Evolutionary conservation across 2,888 invertebrate species (phyloP).

Genomic region (Hartigia nigra): DNA sequence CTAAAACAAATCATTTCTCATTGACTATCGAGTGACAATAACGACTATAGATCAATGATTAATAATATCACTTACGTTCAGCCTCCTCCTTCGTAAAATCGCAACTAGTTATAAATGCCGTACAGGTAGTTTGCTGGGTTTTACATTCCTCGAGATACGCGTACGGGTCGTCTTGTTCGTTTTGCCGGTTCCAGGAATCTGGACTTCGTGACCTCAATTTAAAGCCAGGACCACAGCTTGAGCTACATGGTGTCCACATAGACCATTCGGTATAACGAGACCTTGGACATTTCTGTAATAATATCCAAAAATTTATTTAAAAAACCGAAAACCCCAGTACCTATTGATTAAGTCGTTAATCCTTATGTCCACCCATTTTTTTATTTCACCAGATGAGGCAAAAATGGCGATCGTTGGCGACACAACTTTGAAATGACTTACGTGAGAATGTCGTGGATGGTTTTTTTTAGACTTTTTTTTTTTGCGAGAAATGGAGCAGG

Average conservation of each 20-base stretch:
- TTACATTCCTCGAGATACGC: conserved; percentile 52
- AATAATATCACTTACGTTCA: conserved; percentile 39
- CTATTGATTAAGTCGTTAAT: background rate
- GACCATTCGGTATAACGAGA: conserved; percentile 78
- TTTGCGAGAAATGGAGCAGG: conserved; percentile 58
- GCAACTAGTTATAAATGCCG: conserved; percentile 52
- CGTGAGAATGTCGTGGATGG: conserved; percentile 43
- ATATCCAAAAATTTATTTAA: background rate
- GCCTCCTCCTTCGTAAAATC: conserved; percentile 52
- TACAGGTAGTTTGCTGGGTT: conserved; percentile 48
- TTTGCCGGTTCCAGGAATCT: conserved; percentile 58
- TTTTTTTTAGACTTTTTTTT: conserved; percentile 19
- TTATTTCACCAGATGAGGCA: conserved; percentile 9
- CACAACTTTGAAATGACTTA: conserved; percentile 36
- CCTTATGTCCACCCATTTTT: background rate
- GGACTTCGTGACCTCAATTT: conserved; percentile 73
- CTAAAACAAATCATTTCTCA: conserved; percentile 33
- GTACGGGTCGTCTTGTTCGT: conserved; percentile 34
- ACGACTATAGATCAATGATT: background rate
- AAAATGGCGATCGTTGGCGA: conserved; percentile 19
- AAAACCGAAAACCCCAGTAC: background rate
- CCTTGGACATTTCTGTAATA: conserved; percentile 58
- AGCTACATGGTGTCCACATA: conserved; percentile 91
- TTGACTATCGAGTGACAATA: background rate
- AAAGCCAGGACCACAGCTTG: conserved; percentile 87